Percentiles rank a stretch among this genome's conserved stretches.
These are phyloP conservation scores for Pseudomugil tenellus DNA, from an alignment of 2,797 vertebrate species.

Conservation along the genomic window DNA sequence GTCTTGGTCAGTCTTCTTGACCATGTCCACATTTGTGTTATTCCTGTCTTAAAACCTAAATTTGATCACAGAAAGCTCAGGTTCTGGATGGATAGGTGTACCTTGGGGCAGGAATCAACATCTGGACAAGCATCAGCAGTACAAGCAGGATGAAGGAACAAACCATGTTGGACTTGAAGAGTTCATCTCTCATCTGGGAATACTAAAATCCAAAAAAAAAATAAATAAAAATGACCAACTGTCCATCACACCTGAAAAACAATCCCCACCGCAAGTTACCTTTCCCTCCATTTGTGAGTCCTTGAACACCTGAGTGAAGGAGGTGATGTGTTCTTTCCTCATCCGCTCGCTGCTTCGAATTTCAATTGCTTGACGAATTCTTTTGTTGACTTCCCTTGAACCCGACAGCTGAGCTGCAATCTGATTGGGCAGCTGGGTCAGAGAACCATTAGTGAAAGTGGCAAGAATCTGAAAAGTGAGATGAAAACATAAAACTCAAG, in stretches of 20 bases:
- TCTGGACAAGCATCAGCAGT: constrained; percentile 54
- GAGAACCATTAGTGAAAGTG: constrained; percentile 69
- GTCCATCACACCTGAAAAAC: neutral
- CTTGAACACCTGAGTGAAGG: constrained; percentile 72
- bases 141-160: constrained; percentile 93
- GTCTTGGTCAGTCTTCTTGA: too few species aligned
- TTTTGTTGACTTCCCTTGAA: constrained; percentile 67
- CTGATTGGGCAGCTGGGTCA: constrained; percentile 62
- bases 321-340: constrained; percentile 73
- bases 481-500: too few species aligned
- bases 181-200: constrained; percentile 97
- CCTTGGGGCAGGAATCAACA: constrained; percentile 47
- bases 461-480: constrained; percentile 77
- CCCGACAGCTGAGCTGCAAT: constrained; percentile 32
- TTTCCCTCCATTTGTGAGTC: constrained; percentile 72
- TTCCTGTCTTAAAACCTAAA: too few species aligned
- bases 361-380: constrained; percentile 69
- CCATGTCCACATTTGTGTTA: too few species aligned
- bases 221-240: neutral
- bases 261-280: constrained; percentile 38
- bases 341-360: constrained; percentile 72
- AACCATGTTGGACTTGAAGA: constrained; percentile 97
- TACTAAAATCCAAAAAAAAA: constrained; percentile 79
- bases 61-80: neutral
- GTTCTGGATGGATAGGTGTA: constrained; percentile 21